Evolutionary conservation across 2,113 vertebrate genomes (phyloP).

Genomic region (Grallaria varia): DNA sequence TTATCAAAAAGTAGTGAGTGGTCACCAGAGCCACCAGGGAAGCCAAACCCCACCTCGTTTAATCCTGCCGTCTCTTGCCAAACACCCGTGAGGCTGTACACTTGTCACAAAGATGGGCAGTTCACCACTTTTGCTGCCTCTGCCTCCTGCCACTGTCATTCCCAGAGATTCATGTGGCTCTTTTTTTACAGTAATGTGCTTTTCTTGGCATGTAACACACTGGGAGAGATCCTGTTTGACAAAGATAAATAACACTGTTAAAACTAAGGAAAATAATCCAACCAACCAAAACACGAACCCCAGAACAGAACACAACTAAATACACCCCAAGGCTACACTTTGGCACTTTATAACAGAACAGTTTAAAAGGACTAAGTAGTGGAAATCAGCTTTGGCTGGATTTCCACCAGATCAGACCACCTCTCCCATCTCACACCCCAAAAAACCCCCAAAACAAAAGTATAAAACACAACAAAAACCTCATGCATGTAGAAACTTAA

Average conservation of each 20-base stretch:
- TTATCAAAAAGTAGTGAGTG: background rate
- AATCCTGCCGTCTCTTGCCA: conserved; percentile 93
- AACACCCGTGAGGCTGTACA: conserved; percentile 93
- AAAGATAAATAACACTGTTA: conserved; percentile 2
- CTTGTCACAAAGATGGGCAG: conserved; percentile 96
- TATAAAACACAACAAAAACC: background rate
- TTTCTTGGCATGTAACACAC: conserved; percentile 95
- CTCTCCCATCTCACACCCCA: too few relatives aligned
- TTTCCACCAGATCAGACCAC: background rate
- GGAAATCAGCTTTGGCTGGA: background rate
- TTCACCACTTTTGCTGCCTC: conserved; percentile 89
- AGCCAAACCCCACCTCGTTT: conserved; percentile 83
- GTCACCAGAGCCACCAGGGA: background rate
- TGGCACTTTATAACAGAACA: background rate
- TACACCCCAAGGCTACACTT: background rate
- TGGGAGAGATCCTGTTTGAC: conserved; percentile 88
- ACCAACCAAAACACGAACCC: background rate
- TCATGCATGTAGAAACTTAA: background rate
- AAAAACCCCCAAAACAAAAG: background rate
- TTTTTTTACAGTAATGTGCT: conserved; percentile 95
- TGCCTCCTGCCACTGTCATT: conserved; percentile 96
- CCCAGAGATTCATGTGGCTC: conserved; percentile 94
- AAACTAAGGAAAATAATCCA: background rate
- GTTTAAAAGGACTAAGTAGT: background rate
- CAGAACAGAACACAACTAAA: background rate